Evolutionary conservation across 2,797 vertebrate genomes (phyloP).

Genomic region (Remorina albescens): DNA sequence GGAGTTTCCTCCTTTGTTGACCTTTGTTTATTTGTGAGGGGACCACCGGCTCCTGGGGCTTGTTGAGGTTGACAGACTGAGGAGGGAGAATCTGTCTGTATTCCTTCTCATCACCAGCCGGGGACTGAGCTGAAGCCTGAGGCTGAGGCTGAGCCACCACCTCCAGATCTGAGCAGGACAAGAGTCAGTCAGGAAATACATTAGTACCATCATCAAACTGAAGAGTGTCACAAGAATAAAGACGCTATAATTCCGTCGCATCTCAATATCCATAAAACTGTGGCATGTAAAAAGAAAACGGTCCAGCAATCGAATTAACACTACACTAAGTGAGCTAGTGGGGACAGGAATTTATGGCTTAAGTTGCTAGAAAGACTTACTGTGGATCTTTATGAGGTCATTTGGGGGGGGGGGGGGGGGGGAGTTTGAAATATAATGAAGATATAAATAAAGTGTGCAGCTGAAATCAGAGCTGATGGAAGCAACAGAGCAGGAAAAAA

Average conservation of each 20-base stretch:
- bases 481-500: too few species aligned
- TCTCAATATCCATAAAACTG: background rate
- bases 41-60: conserved; percentile 81
- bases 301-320: background rate
- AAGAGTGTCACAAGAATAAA: background rate
- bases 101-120: conserved; percentile 78
- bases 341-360: background rate
- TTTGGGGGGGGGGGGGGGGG: too few species aligned
- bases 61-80: conserved; percentile 85
- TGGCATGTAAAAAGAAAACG: background rate
- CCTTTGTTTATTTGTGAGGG: conserved; percentile 84
- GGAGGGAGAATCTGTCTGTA: conserved; percentile 87
- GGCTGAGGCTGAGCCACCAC: conserved; percentile 70
- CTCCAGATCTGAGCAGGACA: conserved; percentile 69
- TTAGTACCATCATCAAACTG: background rate
- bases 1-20: conserved; percentile 65
- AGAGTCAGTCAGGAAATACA: conserved; percentile 3
- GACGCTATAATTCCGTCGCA: background rate
- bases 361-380: background rate
- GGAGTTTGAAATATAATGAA: too few species aligned
- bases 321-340: background rate
- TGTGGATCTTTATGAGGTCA: background rate
- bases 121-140: conserved; percentile 54
- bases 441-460: too few species aligned
- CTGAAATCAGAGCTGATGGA: too few species aligned